phyloP scores from a whole-genome alignment of 2,888 invertebrate genomes.

The Helicoverpa assulta region DNA sequence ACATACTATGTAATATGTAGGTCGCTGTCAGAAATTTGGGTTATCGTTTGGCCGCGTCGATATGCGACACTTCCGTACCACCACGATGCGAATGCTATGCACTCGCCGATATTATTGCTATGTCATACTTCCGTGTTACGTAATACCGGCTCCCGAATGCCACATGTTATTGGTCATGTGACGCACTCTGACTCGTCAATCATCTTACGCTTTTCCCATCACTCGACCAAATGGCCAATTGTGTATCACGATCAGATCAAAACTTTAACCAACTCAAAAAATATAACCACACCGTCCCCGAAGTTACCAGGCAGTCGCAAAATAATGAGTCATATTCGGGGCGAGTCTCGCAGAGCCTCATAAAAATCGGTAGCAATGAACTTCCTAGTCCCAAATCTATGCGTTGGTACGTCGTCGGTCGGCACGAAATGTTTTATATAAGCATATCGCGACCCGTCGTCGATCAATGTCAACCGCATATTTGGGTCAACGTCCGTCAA shows the following conservation, averaged over 20 bases:
- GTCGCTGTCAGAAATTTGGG: constrained; percentile 88
- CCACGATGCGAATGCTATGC: constrained; percentile 81
- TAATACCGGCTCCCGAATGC: constrained; percentile 73
- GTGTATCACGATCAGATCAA: constrained; percentile 6
- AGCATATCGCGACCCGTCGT: constrained; percentile 85
- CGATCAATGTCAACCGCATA: constrained; percentile 90
- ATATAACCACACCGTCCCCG: constrained; percentile 24
- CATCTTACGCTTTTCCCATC: constrained; percentile 9
- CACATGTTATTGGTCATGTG: constrained; percentile 71
- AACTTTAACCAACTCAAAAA: constrained; percentile 16
- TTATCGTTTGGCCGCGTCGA: constrained; percentile 87
- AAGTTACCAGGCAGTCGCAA: constrained; percentile 57
- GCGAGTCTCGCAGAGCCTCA: constrained; percentile 76
- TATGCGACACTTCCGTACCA: constrained; percentile 86
- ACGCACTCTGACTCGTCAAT: constrained; percentile 67
- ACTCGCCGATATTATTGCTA: constrained; percentile 79
- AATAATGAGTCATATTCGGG: constrained; percentile 76
- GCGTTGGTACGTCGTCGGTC: constrained; percentile 64
- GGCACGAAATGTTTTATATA: constrained; percentile 79
- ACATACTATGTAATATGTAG: constrained; percentile 85
- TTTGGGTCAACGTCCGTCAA: constrained; percentile 88
- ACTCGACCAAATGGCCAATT: neutral
- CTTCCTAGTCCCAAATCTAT: constrained; percentile 81
- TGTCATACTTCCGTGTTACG: constrained; percentile 73
- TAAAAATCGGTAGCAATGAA: constrained; percentile 84